phyloP scores from a whole-genome alignment of 92 coral and sea anemone genomes.

The Porites evermanni region DNA sequence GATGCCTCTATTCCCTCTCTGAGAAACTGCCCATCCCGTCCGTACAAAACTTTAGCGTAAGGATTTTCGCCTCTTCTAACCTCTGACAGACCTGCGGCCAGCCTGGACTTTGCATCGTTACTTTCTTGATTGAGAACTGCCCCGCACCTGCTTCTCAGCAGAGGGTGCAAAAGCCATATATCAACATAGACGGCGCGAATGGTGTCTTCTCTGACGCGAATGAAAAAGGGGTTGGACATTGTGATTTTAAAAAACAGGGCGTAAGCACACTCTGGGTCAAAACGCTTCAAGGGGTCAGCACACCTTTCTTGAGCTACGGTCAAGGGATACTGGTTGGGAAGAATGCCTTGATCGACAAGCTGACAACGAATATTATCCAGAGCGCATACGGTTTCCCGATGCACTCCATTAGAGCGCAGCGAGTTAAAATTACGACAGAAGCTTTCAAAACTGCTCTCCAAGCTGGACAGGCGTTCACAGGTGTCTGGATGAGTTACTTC shows the following conservation, averaged over 20 bases:
- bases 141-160: conserved; percentile 24
- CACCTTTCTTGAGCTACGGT: not conserved
- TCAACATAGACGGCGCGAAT: conserved; percentile 20
- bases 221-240: not conserved
- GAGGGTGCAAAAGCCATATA: conserved; percentile 48
- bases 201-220: not conserved
- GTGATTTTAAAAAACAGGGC: conserved; percentile 4
- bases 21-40: conserved; percentile 1
- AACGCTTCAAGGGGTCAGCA: conserved; percentile 16
- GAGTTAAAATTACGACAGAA: not conserved
- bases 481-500: not conserved
- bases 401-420: not conserved
- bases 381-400: not conserved
- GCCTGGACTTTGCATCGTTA: conserved; percentile 35
- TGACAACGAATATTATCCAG: not conserved
- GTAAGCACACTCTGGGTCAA: conserved; percentile 33
- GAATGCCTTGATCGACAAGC: not conserved
- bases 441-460: not conserved
- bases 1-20: conserved; percentile 14
- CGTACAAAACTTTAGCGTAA: not conserved
- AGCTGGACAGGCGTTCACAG: not conserved
- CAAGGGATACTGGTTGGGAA: not conserved
- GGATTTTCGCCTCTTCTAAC: not conserved
- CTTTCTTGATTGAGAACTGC: not conserved
- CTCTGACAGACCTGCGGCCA: conserved; percentile 34